Conservation (phyloP, 2,797 vertebrate genomes). For the Paguma larvata region DNA sequence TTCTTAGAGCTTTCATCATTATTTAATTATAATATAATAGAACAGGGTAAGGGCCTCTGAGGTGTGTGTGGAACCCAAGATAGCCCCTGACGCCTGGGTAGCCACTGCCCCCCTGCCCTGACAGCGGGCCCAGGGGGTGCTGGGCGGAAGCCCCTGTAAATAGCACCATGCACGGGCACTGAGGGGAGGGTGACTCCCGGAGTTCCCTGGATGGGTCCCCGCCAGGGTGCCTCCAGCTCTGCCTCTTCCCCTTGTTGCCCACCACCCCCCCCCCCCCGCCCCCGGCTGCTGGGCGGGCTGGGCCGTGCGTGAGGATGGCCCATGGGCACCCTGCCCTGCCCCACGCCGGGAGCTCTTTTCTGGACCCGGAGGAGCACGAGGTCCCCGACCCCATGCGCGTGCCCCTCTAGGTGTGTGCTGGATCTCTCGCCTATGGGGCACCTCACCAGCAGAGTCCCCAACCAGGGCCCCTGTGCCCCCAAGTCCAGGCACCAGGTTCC, state of each 20-base stretch:
- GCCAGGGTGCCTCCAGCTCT: neutral
- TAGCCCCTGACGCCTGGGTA: neutral
- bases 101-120: accelerated
- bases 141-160: neutral
- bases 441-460: neutral
- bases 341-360: neutral
- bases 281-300: neutral
- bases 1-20: neutral
- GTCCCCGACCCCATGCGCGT: neutral
- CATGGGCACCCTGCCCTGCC: neutral
- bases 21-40: slow-evolving; percentile 65
- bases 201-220: neutral
- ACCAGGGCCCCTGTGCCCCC: neutral
- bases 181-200: too few relatives aligned
- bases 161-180: neutral
- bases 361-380: neutral
- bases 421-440: neutral
- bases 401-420: neutral
- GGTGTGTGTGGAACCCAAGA: neutral
- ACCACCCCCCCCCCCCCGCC: neutral
- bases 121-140: accelerated
- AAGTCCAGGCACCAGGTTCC: neutral
- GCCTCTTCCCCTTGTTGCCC: neutral
- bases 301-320: neutral
- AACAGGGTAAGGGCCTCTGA: neutral